Base-by-base conservation (phyloP, 2,888 invertebrate species). In the Ceramica pisi region DNA sequence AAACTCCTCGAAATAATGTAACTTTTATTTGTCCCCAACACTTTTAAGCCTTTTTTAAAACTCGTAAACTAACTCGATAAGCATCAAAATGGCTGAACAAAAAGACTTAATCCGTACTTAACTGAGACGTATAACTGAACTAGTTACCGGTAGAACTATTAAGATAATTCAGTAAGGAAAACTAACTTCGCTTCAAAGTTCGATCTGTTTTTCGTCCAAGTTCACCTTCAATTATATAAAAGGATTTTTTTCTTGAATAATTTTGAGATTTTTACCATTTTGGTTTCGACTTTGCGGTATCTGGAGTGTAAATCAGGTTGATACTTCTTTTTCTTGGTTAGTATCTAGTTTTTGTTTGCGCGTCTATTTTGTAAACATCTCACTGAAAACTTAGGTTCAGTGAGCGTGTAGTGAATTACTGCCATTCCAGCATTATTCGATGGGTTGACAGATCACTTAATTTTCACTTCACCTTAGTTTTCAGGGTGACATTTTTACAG, bases 121-220 rank as follows among this genome's bases (percentile, higher is more conserved):
- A 66, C 55, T 38, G 14, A 71, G 80, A 67, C 23, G 64, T 72
- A 55, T 61, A 67, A 67, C 56, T 12, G 35, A 72, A 82, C 63
- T 57, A 73, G 64, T 73, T 69, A 66, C 67, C 10, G 50, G 62
- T 9, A 35, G 57, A 73, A 75, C 83, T 74, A 78, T 71, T 78
- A 67, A 85, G 83, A 85, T 83, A 75, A 82, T 66, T 68, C 66
- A 16, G 46, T 64, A 65, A 68, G 78, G 79, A 76, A 77, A 80
- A 59, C 66, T 23, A 53, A 71, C 53, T 62, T 38, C 14, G 48
- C 72, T 69, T 56, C 16, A 50, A 75, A 82, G 63, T 82, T 75
- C 3, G 19, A 61, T 35, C 31, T 38, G 35, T 67, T 77, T 75
- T 83, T 66, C 60, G 12, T 41, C 19, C 14, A 50, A 82, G 59